A percentile compares a stretch with the other conserved stretches of the same genome.
Evolutionary conservation across 2,888 invertebrate genomes (phyloP).

Genomic region (Deilephila elpenor): DNA sequence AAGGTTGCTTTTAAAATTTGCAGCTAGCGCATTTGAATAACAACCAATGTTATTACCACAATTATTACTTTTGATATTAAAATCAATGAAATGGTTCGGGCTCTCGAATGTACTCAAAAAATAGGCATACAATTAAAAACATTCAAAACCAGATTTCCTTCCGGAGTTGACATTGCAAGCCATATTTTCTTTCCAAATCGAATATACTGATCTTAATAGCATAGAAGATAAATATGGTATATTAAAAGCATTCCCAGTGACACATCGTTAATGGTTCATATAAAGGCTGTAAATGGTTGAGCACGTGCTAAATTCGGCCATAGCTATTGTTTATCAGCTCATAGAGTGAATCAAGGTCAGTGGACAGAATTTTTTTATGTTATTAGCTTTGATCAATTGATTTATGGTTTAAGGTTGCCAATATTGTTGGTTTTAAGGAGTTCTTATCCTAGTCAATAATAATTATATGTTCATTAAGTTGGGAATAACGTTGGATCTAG

Average conservation of each 20-base stretch:
- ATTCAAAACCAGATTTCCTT: no score
- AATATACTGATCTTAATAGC: not conserved
- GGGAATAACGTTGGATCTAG: no score
- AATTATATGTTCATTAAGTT: no score
- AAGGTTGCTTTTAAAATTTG: no score
- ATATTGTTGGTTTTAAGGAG: not conserved
- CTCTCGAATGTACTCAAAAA: no score
- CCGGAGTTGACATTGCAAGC: no score
- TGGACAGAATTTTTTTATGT: conserved; percentile 9
- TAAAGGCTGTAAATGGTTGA: conserved; percentile 20
- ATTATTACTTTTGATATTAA: no score
- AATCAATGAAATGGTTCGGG: no score
- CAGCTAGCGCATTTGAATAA: no score
- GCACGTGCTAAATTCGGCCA: conserved; percentile 24
- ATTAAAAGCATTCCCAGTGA: not conserved
- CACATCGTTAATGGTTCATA: conserved; percentile 6
- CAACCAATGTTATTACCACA: no score
- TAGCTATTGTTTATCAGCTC: conserved; percentile 20
- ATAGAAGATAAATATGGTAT: not conserved
- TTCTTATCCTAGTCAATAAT: not conserved
- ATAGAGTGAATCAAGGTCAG: conserved; percentile 18
- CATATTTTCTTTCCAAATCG: no score
- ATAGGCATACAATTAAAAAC: no score
- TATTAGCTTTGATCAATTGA: conserved; percentile 14
- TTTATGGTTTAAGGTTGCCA: not conserved